phyloP scores from a whole-genome alignment of 2,113 vertebrate genomes.

The Pardalotus punctatus region DNA sequence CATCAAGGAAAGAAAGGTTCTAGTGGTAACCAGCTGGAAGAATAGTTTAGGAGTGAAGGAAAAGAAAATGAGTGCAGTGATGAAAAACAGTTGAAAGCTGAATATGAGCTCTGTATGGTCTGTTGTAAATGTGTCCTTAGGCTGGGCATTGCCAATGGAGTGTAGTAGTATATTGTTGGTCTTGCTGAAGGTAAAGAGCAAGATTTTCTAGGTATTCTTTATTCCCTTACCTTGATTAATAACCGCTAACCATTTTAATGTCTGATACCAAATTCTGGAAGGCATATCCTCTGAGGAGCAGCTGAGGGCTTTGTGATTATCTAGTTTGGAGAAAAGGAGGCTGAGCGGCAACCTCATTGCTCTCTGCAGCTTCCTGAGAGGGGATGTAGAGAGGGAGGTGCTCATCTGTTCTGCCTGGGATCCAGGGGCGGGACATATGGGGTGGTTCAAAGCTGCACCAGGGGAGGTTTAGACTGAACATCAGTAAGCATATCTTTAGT shows the following conservation, averaged over 20 bases:
- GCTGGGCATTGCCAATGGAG: neutral
- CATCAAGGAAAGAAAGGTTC: neutral
- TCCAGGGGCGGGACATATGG: accelerated
- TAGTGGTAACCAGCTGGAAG: neutral
- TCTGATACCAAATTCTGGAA: neutral
- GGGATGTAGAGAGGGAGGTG: accelerated
- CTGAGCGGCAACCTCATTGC: neutral
- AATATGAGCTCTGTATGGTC: neutral
- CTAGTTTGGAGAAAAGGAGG: neutral
- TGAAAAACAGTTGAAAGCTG: neutral
- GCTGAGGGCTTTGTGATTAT: neutral
- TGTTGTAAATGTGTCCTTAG: neutral
- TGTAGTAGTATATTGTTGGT: neutral
- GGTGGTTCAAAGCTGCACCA: neutral
- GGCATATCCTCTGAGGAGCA: neutral
- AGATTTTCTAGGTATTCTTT: neutral
- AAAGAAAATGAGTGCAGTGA: neutral
- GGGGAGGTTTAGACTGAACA: neutral
- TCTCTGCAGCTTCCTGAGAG: neutral
- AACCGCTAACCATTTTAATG: neutral
- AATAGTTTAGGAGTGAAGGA: neutral
- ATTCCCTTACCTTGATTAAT: neutral
- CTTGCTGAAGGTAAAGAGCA: neutral
- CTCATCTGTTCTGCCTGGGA: neutral
- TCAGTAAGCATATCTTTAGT: neutral